phyloP scores from a whole-genome alignment of 2,888 invertebrate species.

The Aricia artaxerxes region DNA sequence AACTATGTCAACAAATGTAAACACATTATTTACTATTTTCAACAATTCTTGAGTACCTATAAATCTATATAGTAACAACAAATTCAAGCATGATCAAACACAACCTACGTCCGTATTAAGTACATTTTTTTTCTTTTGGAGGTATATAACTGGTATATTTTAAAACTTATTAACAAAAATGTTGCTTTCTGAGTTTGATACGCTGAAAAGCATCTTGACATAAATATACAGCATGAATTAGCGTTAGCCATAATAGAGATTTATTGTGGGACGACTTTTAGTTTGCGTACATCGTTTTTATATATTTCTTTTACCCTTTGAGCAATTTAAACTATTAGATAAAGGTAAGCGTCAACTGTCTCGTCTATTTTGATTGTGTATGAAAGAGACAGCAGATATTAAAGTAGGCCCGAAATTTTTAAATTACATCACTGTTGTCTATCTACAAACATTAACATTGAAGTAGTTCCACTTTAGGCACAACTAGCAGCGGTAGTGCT shows the following conservation, averaged over 20 bases:
- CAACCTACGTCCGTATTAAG: not conserved
- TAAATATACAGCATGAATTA: too few species aligned
- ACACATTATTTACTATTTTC: not conserved
- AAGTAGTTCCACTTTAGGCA: slow-evolving; percentile 53
- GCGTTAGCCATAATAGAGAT: too few species aligned
- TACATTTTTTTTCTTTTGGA: not conserved
- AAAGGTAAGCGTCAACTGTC: not conserved
- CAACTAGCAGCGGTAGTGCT: slow-evolving; percentile 51
- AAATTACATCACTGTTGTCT: not conserved
- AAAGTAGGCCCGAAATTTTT: too few species aligned
- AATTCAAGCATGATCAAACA: not conserved
- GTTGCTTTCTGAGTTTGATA: not conserved
- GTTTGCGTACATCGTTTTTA: not conserved
- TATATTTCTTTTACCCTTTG: not conserved
- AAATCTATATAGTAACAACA: not conserved
- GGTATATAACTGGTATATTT: not conserved
- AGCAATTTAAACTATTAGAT: not conserved
- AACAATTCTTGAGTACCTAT: not conserved
- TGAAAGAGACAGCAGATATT: not conserved
- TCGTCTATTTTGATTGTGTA: not conserved
- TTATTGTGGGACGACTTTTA: not conserved
- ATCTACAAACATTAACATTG: slow-evolving; percentile 52
- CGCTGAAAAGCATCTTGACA: too few species aligned
- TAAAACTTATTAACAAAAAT: not conserved
- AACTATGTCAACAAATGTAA: not conserved